Evolutionary conservation across 35 echinoderm and acorn worm species (phyloP).

Genomic region (Lytechinus variegatus): DNA sequence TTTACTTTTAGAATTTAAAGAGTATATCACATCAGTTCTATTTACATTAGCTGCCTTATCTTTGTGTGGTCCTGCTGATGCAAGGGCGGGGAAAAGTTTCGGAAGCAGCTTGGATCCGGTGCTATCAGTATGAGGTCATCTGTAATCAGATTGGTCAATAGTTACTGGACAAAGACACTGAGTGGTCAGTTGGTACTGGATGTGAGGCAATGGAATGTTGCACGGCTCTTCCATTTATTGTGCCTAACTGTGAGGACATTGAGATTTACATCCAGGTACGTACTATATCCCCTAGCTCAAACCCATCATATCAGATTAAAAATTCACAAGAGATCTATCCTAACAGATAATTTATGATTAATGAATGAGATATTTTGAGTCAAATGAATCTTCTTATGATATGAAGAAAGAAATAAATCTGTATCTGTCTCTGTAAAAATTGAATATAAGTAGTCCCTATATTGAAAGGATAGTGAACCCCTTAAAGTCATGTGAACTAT

Average conservation of each 20-base stretch:
- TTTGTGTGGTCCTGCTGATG: not conserved
- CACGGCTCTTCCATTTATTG: not conserved
- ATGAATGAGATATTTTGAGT: no score
- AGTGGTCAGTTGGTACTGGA: not conserved
- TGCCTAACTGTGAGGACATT: not conserved
- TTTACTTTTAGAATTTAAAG: not conserved
- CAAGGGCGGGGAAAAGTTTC: not conserved
- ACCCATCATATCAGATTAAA: no score
- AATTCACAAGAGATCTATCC: no score
- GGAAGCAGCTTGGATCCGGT: conserved; percentile 3
- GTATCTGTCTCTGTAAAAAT: no score
- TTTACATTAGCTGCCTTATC: not conserved
- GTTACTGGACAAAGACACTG: conserved; percentile 29
- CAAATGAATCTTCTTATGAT: no score
- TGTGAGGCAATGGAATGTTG: not conserved
- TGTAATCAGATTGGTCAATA: conserved; percentile 47
- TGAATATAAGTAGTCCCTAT: no score
- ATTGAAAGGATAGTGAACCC: no score
- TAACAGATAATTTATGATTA: no score
- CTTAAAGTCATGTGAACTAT: no score
- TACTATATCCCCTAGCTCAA: no score
- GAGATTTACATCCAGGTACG: not conserved
- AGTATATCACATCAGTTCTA: not conserved
- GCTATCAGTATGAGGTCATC: conserved; percentile 19
- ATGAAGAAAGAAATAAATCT: no score